Evolutionary conservation across 2,797 vertebrate species (phyloP), one percentile per base, ranked within the genome.

Genomic region (Austrolebias charrua): DNA sequence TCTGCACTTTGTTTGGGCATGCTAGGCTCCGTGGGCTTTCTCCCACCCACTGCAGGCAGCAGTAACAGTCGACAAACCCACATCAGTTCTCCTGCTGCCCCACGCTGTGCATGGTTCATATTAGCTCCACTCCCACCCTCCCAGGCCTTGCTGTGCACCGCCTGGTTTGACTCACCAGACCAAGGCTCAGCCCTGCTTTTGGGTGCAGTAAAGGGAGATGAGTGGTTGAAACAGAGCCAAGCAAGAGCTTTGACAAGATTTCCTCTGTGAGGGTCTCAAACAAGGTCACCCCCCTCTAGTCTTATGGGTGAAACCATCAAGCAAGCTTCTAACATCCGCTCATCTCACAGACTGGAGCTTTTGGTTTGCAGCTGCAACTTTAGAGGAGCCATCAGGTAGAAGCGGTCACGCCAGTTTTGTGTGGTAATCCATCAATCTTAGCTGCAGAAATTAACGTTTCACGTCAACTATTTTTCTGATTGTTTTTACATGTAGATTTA

Each of bases 21-120:
- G 83, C 83, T 81, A 73, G 54, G 78, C 86, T 88, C 83, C 78
- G 85, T 82, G 83, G 88, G 84, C 82, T 86, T 81, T 78, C 84
- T 82, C 76, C 86, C 85, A 79, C 86, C 85, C 81, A 82, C 86
- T 79, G 81, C 71, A 82, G 63, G 78, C 87, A 85, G 88, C 87
- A 86, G 88, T 55, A 78, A 71, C 72, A 48, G 75, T 71, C 68
- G 73, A 66, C 78, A 63, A 82, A 76, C 76, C 87, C 86, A 89
- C 89, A 88, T 88, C 83, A 84, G 71, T 77, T 45, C 65, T 54
- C 70, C 66, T 70, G 67, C 69, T 76, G 67, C 78, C 74, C 82
- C 76, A 76, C 24, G 29, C 74, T 80, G 78, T 66, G 85, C 71
- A 89, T 87, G 87, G 81, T 90, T 90, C 78, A 64, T 82, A 85